Evolutionary conservation across 2,888 invertebrate species (phyloP).

Genomic region (Agrochola circellaris): DNA sequence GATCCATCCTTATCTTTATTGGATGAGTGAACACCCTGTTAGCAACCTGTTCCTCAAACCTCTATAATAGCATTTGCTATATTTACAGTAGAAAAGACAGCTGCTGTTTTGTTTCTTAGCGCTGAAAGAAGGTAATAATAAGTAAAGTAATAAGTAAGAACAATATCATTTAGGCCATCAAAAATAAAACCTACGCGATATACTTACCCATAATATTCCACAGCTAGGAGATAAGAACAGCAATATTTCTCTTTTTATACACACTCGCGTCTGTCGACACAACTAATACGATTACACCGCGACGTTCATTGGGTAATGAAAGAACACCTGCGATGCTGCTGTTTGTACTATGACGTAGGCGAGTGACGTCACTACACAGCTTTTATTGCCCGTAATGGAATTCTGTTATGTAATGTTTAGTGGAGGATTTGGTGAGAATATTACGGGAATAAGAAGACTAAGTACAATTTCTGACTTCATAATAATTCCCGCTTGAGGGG

Average conservation of each 20-base stretch:
- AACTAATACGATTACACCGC: conserved; percentile 61
- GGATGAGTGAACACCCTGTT: too few relatives aligned
- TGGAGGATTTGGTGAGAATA: conserved; percentile 17
- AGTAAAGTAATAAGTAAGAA: too few relatives aligned
- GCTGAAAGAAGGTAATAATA: not conserved
- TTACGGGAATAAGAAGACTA: conserved; percentile 7
- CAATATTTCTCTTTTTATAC: conserved; percentile 20
- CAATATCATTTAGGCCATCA: too few relatives aligned
- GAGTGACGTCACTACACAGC: conserved; percentile 38
- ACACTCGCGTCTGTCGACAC: conserved; percentile 28
- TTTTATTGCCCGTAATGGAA: conserved; percentile 48
- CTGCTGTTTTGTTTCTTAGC: not conserved
- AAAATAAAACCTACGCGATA: not conserved
- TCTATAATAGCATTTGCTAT: too few relatives aligned
- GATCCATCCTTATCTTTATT: too few relatives aligned
- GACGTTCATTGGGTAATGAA: conserved; percentile 64
- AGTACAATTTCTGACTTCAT: conserved; percentile 6
- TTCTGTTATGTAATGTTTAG: conserved; percentile 36
- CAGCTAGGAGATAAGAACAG: conserved; percentile 12
- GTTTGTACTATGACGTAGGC: conserved; percentile 45
- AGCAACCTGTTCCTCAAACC: too few relatives aligned
- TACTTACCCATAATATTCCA: not conserved
- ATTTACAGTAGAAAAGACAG: not conserved
- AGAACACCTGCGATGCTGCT: conserved; percentile 64
- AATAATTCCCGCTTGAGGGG: not conserved